phyloP scores from a whole-genome alignment of 2,797 vertebrate genomes.

The Pempheris klunzingeri region DNA sequence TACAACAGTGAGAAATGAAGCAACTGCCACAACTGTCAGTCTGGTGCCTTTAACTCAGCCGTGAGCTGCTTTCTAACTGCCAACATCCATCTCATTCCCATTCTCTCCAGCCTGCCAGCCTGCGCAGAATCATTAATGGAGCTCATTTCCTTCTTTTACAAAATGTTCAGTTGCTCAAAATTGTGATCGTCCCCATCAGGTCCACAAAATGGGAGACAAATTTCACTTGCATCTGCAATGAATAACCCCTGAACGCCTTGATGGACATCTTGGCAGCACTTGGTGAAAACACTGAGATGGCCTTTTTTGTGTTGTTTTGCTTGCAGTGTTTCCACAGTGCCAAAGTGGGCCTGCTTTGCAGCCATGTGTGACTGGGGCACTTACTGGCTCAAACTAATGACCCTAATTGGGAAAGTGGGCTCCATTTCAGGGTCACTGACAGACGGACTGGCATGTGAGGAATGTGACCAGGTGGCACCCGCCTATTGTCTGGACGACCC shows the following conservation, averaged over 20 bases:
- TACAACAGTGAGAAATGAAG: conserved; percentile 52
- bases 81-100: conserved; percentile 33
- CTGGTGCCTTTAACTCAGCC: conserved; percentile 45
- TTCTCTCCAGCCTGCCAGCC: not conserved
- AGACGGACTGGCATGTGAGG: conserved; percentile 81
- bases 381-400: conserved; percentile 82
- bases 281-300: conserved; percentile 56
- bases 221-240: conserved; percentile 32
- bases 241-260: conserved; percentile 39
- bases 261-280: conserved; percentile 61
- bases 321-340: conserved; percentile 71
- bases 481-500: conserved; percentile 67
- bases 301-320: conserved; percentile 63
- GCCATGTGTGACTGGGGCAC: conserved; percentile 83
- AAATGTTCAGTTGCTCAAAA: conserved; percentile 16
- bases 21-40: conserved; percentile 83
- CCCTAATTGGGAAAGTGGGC: conserved; percentile 86
- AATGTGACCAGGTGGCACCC: conserved; percentile 78
- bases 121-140: conserved; percentile 11
- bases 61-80: conserved; percentile 47
- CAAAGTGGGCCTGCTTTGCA: conserved; percentile 78
- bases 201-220: conserved; percentile 28
- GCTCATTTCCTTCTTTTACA: conserved; percentile 26
- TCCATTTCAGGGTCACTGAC: conserved; percentile 82
- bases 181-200: not conserved